Evolutionary conservation across 2,113 vertebrate genomes (phyloP).

Genomic region (Phylloscopus trochilus): DNA sequence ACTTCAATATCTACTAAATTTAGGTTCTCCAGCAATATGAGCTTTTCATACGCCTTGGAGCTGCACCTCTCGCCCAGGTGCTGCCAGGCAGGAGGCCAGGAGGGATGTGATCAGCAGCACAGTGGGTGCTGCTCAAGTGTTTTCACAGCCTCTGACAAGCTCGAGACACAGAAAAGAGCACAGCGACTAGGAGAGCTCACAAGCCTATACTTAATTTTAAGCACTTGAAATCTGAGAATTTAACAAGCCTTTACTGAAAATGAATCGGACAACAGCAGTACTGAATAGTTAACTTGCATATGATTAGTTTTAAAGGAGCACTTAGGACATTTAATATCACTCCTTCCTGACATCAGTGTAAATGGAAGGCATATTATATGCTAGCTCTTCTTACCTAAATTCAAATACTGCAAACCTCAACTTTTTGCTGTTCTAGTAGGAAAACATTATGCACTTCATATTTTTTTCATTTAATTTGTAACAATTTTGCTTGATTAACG

Average conservation of each 20-base stretch:
- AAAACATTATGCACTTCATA: background rate
- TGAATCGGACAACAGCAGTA: background rate
- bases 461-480: background rate
- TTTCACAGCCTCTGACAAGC: background rate
- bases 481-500: background rate
- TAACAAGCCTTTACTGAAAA: background rate
- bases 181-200: background rate
- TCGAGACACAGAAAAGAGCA: too few relatives aligned
- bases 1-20: background rate
- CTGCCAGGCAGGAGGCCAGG: background rate
- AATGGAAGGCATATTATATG: background rate
- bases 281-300: background rate
- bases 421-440: background rate
- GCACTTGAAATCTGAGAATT: background rate
- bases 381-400: background rate
- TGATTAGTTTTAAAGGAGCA: background rate
- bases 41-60: background rate
- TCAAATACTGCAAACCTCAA: background rate
- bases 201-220: fast-evolving
- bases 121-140: background rate
- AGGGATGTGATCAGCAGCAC: background rate
- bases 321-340: background rate
- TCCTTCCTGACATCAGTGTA: background rate
- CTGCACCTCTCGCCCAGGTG: too few relatives aligned
- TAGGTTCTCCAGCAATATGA: background rate